These are phyloP conservation scores for Pseudomyrmex gracilis DNA, from an alignment of 1,140 invertebrate species.

Conservation along the genomic window DNA sequence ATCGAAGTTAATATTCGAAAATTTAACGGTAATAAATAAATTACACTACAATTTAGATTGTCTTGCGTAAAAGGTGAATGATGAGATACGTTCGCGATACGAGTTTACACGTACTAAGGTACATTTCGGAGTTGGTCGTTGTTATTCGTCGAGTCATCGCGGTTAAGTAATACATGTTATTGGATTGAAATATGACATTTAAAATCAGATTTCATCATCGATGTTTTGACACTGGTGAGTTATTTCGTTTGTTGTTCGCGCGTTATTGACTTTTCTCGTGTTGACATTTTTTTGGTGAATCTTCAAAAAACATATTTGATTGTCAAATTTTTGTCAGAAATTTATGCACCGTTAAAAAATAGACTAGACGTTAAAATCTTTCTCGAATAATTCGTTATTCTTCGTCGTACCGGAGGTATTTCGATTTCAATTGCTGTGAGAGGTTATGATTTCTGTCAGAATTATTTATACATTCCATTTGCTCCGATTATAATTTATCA, in stretches of 20 bases:
- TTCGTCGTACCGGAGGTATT: neutral
- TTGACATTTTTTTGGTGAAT: no score
- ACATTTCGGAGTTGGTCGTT: neutral
- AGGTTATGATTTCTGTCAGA: conserved; percentile 7
- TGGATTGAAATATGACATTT: neutral
- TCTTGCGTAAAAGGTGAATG: no score
- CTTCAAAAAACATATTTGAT: no score
- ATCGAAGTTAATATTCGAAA: no score
- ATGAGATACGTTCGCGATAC: neutral
- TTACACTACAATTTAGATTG: no score
- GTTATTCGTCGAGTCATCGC: conserved; percentile 23
- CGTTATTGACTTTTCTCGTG: no score
- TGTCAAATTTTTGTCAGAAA: neutral
- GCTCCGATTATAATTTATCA: neutral
- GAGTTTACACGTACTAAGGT: neutral
- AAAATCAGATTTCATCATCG: neutral
- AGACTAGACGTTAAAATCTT: neutral
- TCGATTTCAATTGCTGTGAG: neutral
- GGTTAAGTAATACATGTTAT: neutral
- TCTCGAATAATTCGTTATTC: neutral
- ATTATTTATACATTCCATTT: neutral
- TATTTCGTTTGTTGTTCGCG: neutral
- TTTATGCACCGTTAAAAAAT: neutral
- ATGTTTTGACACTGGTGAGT: neutral
- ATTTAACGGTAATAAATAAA: no score